Conservation (phyloP, 2,113 vertebrate genomes). For the Myrmophylax atrothorax region DNA sequence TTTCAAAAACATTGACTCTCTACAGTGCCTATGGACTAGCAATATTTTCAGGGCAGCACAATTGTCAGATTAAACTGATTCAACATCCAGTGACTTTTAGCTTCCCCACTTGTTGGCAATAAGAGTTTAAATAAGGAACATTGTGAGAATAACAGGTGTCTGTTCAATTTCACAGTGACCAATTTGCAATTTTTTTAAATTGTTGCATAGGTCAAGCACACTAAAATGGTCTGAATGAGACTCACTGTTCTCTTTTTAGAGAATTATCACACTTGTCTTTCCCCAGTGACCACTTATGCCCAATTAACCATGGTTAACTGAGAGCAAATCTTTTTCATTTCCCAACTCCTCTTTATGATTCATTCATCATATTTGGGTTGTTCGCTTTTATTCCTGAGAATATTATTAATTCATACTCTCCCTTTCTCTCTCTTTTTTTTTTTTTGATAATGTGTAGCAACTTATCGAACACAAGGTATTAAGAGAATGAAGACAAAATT, state of each 20-base stretch:
- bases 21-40: background rate
- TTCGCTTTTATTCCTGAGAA: background rate
- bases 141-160: background rate
- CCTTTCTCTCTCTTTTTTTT: background rate
- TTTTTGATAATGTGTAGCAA: rapidly evolving
- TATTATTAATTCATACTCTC: background rate
- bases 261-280: background rate
- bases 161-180: background rate
- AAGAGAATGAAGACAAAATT: background rate
- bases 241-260: background rate
- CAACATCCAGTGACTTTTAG: background rate
- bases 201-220: background rate
- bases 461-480: background rate
- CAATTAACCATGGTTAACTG: background rate
- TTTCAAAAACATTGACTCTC: background rate
- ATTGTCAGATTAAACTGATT: background rate
- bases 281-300: background rate
- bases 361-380: background rate
- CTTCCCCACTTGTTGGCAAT: background rate
- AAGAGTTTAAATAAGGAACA: background rate
- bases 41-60: background rate
- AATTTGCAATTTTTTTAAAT: background rate
- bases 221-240: background rate
- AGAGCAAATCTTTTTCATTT: background rate
- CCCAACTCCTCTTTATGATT: background rate